Conservation (phyloP, 2,888 invertebrate species). For the Diadegma fenestrale region DNA sequence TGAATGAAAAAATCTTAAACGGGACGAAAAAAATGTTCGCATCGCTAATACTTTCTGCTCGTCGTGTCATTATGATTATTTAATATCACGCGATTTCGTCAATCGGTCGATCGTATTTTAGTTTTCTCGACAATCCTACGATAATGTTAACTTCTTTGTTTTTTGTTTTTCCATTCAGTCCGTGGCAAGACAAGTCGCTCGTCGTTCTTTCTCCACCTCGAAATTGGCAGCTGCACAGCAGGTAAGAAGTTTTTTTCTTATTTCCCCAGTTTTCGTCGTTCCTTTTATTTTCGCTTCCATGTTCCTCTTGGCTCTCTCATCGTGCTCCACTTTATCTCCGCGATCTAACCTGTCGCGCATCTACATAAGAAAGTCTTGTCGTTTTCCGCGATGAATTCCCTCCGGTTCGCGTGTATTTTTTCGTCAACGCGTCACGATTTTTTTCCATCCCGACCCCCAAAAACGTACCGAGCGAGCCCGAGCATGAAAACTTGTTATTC, state of each 20-base stretch:
- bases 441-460: background rate
- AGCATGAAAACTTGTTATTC: background rate
- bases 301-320: conserved; percentile 14
- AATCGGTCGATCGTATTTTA: background rate
- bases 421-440: background rate
- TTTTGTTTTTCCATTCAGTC: conserved; percentile 76
- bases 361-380: background rate
- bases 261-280: background rate
- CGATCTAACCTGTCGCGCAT: conserved; percentile 11
- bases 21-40: background rate
- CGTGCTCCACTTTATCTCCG: conserved; percentile 35
- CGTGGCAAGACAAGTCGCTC: conserved; percentile 76
- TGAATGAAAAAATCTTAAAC: background rate
- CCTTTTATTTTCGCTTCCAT: background rate
- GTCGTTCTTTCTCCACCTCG: conserved; percentile 83
- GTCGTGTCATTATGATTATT: conserved; percentile 47
- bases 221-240: conserved; percentile 83
- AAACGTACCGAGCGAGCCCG: background rate
- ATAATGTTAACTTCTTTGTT: conserved; percentile 41
- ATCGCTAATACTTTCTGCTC: background rate
- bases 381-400: background rate
- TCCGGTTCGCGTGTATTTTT: background rate
- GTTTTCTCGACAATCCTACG: conserved; percentile 11
- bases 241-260: conserved; percentile 73
- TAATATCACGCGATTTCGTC: conserved; percentile 53